These are phyloP conservation scores for Natrix natrix DNA, from an alignment of 2,797 vertebrate genomes.

Conservation along the genomic window DNA sequence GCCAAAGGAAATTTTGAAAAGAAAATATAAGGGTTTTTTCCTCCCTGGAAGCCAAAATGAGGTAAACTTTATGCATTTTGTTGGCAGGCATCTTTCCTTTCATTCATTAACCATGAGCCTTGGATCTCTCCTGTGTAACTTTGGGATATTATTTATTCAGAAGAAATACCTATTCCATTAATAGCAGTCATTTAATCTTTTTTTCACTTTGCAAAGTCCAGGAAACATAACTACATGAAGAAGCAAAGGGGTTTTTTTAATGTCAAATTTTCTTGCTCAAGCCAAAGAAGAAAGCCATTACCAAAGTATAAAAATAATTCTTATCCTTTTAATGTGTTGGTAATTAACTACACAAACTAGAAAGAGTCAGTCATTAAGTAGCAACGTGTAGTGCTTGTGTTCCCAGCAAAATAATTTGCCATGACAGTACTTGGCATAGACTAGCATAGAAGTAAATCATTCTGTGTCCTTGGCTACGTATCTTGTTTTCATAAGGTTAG, in stretches of 20 bases:
- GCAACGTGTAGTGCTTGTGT: not conserved
- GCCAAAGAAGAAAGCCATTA: not conserved
- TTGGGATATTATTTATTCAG: not conserved
- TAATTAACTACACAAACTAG: not conserved
- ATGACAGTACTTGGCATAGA: not conserved
- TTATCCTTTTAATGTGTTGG: not conserved
- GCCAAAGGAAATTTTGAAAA: not conserved
- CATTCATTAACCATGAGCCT: not conserved
- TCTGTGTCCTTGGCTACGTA: not conserved
- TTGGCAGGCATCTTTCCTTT: not conserved
- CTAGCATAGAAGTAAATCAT: not conserved
- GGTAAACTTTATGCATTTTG: conserved; percentile 25
- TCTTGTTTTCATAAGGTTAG: not conserved
- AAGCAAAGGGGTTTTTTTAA: not conserved
- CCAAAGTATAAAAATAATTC: not conserved
- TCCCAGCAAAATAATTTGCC: not conserved
- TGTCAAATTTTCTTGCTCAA: not conserved
- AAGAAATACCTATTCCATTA: not conserved
- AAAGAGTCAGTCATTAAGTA: not conserved
- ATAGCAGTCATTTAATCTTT: not conserved
- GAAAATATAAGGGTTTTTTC: not conserved
- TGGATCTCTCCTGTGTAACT: not conserved
- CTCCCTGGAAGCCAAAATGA: not conserved
- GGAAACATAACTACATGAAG: not conserved
- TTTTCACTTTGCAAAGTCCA: not conserved